These are phyloP conservation scores for Gymnothorax javanicus DNA, from an alignment of 2,797 vertebrate species.

Conservation along the genomic window DNA sequence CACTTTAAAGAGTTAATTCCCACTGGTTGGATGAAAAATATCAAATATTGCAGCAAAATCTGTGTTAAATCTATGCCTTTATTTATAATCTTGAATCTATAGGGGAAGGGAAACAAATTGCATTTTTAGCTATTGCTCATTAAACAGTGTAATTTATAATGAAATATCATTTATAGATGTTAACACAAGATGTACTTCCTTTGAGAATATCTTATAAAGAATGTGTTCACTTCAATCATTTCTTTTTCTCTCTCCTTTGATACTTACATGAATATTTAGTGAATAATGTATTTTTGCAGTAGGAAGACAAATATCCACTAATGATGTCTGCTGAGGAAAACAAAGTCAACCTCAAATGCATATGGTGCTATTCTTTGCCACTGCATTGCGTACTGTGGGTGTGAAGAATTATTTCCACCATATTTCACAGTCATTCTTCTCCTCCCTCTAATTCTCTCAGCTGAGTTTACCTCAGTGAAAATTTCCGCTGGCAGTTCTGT, in stretches of 20 bases:
- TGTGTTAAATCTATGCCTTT: background rate
- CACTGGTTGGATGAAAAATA: background rate
- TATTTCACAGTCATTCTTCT: slow-evolving; percentile 17
- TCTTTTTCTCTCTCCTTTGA: background rate
- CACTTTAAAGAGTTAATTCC: background rate
- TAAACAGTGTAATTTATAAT: background rate
- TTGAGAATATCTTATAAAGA: background rate
- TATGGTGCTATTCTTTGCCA: background rate
- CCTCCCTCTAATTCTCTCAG: background rate
- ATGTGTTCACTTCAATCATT: background rate
- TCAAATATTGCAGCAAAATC: background rate
- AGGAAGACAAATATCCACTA: background rate
- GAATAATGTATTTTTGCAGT: background rate
- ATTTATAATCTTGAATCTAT: background rate
- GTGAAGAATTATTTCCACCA: background rate
- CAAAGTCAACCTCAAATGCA: background rate
- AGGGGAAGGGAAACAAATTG: background rate
- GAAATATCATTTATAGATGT: background rate
- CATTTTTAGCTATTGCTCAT: background rate
- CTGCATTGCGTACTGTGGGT: background rate
- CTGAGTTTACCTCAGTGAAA: background rate
- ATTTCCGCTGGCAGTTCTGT: background rate
- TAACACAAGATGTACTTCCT: background rate
- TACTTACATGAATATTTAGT: background rate
- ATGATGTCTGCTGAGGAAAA: background rate